phyloP scores from a whole-genome alignment of 1,140 invertebrate genomes.

The Drepana arcuata region DNA sequence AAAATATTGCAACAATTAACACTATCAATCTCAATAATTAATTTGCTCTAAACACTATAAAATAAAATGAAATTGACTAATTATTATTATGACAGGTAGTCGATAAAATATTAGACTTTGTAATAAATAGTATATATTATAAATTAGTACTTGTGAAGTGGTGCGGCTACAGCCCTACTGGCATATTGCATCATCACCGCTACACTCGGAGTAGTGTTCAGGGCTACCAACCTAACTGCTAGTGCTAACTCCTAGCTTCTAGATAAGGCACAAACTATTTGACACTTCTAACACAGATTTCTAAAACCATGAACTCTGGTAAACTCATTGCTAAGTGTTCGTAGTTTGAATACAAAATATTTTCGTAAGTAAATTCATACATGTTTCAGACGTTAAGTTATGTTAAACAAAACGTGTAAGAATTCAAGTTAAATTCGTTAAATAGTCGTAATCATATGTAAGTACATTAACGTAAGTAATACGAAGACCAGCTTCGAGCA shows the following conservation, averaged over 20 bases:
- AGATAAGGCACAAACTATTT: conserved; percentile 42
- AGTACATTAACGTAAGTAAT: conserved; percentile 14
- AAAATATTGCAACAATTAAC: conserved; percentile 34
- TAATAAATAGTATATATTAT: conserved; percentile 20
- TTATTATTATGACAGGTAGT: conserved; percentile 29
- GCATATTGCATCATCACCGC: not conserved
- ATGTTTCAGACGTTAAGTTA: not conserved
- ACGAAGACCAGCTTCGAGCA: conserved; percentile 19
- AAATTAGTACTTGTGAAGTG: conserved; percentile 16
- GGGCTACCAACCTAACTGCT: conserved; percentile 3
- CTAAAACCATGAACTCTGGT: conserved; percentile 3
- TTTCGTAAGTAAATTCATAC: not conserved
- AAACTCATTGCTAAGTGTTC: conserved; percentile 11
- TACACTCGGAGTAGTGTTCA: not conserved
- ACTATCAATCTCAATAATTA: conserved; percentile 30
- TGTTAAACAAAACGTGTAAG: not conserved
- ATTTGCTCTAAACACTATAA: conserved; percentile 19
- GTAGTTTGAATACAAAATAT: too few relatives aligned
- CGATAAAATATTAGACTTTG: too few relatives aligned
- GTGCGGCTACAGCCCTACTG: conserved; percentile 12
- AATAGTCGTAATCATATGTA: conserved; percentile 1
- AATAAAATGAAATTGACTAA: conserved; percentile 27
- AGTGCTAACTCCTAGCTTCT: conserved; percentile 15
- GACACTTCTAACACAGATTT: conserved; percentile 33
- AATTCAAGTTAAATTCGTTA: not conserved